phyloP scores from a whole-genome alignment of 2,888 invertebrate species.

The Chrysopilus asiliformis region DNA sequence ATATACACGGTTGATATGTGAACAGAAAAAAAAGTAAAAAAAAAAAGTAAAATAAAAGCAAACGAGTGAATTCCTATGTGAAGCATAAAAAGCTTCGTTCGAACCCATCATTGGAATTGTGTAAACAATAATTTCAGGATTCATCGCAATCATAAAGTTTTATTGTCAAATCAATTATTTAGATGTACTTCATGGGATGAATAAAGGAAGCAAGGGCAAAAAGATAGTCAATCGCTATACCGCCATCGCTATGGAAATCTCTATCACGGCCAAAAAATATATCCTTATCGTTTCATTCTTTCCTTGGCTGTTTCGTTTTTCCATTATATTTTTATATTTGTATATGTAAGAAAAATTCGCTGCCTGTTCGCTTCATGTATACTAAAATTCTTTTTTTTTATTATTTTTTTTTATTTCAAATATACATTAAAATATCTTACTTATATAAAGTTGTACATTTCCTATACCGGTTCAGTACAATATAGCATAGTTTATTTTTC shows the following conservation, averaged over 20 bases:
- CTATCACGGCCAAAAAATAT: no score
- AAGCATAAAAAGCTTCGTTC: no score
- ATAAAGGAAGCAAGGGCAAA: not conserved
- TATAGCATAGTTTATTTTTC: no score
- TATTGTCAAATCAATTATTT: constrained; percentile 11
- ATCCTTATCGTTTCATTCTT: no score
- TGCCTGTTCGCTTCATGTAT: not conserved
- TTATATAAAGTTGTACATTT: not conserved
- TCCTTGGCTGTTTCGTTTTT: not conserved
- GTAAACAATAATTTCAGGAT: constrained; percentile 8
- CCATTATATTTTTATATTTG: not conserved
- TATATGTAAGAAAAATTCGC: not conserved
- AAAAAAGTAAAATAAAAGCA: no score
- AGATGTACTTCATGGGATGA: constrained; percentile 3
- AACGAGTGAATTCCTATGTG: no score
- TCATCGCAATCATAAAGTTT: constrained; percentile 10
- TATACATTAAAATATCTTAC: not conserved
- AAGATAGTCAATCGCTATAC: not conserved
- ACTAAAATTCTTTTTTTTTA: not conserved
- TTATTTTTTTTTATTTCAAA: not conserved
- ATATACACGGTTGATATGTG: no score
- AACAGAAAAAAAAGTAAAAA: no score
- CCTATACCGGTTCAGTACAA: no score
- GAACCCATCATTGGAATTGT: constrained; percentile 3
- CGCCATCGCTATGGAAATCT: no score